phyloP scores from a whole-genome alignment of 2,113 vertebrate genomes.

The Spea multiplicata region DNA sequence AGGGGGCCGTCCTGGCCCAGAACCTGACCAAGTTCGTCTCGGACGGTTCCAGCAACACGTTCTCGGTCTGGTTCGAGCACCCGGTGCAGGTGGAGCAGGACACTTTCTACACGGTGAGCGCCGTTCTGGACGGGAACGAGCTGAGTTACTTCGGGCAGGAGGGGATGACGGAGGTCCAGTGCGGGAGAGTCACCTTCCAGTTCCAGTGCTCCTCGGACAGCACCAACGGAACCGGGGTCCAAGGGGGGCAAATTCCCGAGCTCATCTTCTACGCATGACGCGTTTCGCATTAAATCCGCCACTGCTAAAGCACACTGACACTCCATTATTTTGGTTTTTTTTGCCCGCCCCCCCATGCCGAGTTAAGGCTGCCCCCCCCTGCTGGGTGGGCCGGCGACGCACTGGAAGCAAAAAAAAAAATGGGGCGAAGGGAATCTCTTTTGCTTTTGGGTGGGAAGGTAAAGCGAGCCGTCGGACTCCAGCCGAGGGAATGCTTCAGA shows the following conservation, averaged over 20 bases:
- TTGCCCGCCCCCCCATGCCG: neutral
- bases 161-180: constrained; percentile 96
- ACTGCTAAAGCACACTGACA: constrained; percentile 60
- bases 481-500: constrained; percentile 70
- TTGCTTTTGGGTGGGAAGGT: constrained; percentile 56
- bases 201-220: constrained; percentile 98
- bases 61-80: constrained; percentile 92
- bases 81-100: constrained; percentile 95
- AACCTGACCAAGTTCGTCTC: constrained; percentile 85
- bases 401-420: constrained; percentile 53
- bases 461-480: constrained; percentile 63
- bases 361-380: constrained; percentile 48
- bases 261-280: constrained; percentile 93
- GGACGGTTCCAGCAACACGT: constrained; percentile 89
- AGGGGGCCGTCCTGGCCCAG: constrained; percentile 83
- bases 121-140: constrained; percentile 86
- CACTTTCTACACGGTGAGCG: constrained; percentile 91
- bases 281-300: constrained; percentile 60
- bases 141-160: constrained; percentile 98
- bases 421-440: constrained; percentile 60
- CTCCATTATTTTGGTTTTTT: neutral
- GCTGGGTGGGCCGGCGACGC: constrained; percentile 33
- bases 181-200: constrained; percentile 92
- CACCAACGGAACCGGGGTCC: constrained; percentile 96
- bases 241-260: constrained; percentile 96